Conservation (phyloP, 2,113 vertebrate species). For the Australoheros scitulus region DNA sequence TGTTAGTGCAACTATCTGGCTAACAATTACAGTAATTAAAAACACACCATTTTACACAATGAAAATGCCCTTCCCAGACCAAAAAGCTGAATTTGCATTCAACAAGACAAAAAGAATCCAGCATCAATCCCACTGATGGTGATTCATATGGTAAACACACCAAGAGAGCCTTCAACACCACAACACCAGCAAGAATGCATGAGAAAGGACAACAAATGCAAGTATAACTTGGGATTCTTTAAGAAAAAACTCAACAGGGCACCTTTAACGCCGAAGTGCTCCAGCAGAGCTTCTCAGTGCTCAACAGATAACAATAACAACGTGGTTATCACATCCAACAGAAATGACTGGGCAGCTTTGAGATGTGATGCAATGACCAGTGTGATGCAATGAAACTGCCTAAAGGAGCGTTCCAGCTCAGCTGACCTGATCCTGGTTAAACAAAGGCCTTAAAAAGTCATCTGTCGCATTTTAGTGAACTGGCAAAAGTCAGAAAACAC, state of each 20-base stretch:
- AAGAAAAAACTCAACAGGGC: not conserved
- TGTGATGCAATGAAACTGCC: not conserved
- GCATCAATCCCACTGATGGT: too few species aligned
- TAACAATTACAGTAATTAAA: not conserved
- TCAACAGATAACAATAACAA: slow-evolving; percentile 12
- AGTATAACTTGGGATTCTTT: not conserved
- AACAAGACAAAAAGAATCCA: not conserved
- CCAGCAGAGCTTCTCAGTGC: not conserved
- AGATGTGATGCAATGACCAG: not conserved
- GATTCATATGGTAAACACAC: too few species aligned
- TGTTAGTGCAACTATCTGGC: not conserved
- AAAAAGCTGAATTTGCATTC: not conserved
- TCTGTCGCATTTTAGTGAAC: not conserved
- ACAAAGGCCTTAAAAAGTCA: not conserved
- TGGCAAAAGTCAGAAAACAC: not conserved
- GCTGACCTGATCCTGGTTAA: not conserved
- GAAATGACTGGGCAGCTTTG: slow-evolving; percentile 1
- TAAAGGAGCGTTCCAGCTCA: not conserved
- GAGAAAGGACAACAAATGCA: not conserved
- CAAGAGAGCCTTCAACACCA: too few species aligned
- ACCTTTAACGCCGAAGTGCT: not conserved
- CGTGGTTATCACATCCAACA: slow-evolving; percentile 18
- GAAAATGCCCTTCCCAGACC: accelerated
- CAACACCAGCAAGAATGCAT: not conserved
- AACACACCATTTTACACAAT: not conserved